phyloP scores from a whole-genome alignment of 2,113 vertebrate species.

The Oreochromis tanganicae region DNA sequence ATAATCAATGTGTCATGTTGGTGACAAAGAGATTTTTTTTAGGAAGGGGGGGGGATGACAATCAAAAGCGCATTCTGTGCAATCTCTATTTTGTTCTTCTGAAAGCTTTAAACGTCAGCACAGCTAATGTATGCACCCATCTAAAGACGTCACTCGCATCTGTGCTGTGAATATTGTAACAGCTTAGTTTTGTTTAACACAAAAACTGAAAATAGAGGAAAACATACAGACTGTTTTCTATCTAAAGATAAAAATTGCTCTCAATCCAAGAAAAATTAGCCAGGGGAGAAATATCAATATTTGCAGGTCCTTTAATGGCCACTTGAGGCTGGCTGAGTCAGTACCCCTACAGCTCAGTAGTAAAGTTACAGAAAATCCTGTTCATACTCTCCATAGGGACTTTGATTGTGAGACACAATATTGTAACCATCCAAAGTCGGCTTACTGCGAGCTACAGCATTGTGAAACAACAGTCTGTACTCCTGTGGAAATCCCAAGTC shows the following conservation, averaged over 20 bases:
- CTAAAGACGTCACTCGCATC: not conserved
- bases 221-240: not conserved
- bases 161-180: not conserved
- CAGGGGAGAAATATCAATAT: not conserved
- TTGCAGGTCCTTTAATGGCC: not conserved
- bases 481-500: not conserved
- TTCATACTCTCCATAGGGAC: not conserved
- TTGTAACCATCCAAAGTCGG: not conserved
- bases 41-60: not conserved
- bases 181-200: not conserved
- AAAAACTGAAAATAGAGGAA: not conserved
- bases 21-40: conserved; percentile 5
- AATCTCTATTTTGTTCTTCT: not conserved
- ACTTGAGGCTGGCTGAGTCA: not conserved
- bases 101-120: not conserved
- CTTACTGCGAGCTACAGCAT: not conserved
- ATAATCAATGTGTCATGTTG: conserved; percentile 17
- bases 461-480: not conserved
- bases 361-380: not conserved
- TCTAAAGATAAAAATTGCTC: not conserved
- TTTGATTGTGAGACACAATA: not conserved
- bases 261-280: not conserved
- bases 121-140: not conserved
- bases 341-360: not conserved
- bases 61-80: not conserved